These are phyloP conservation scores for Petrosia ficiformis DNA, from an alignment of 37 sponge, comb jelly and placozoan species.

Conservation along the genomic window DNA sequence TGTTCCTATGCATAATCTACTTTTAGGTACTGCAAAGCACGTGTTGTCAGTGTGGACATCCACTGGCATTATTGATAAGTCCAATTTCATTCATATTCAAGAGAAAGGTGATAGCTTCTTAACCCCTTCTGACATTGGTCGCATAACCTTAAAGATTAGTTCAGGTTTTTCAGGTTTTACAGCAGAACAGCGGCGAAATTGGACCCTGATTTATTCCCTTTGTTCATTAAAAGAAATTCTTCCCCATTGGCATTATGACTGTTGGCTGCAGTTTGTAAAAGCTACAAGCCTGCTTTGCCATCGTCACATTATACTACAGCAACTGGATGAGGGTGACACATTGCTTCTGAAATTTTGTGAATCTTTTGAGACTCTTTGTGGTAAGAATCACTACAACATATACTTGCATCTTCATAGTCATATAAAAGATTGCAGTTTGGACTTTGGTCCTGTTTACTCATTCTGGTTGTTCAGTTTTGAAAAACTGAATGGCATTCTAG, in stretches of 20 bases:
- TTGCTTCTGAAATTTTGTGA: slow-evolving; percentile 5
- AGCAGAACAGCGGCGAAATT: slow-evolving; percentile 50
- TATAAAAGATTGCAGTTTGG: not conserved
- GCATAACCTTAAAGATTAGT: slow-evolving; percentile 28
- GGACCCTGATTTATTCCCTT: slow-evolving; percentile 28
- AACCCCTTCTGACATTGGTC: too few species aligned
- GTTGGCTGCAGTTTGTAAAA: too few species aligned
- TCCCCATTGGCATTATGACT: too few species aligned
- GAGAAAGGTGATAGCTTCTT: too few species aligned
- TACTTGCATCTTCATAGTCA: slow-evolving; percentile 25
- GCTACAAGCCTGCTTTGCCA: too few species aligned
- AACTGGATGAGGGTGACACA: slow-evolving; percentile 2
- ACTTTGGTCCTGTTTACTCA: slow-evolving; percentile 5
- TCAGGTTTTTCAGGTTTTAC: too few species aligned
- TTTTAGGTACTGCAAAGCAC: too few species aligned
- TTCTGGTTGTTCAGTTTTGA: slow-evolving; percentile 22
- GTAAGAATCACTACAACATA: not conserved
- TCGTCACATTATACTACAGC: slow-evolving; percentile 11
- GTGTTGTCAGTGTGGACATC: too few species aligned
- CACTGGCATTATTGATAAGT: too few species aligned
- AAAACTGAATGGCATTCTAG: slow-evolving; percentile 47
- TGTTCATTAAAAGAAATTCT: slow-evolving; percentile 11
- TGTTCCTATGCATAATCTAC: too few species aligned
- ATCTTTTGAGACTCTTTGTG: not conserved
- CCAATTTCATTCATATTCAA: too few species aligned